phyloP scores from a whole-genome alignment of 2,113 vertebrate species.

The Otolemur garnettii region DNA sequence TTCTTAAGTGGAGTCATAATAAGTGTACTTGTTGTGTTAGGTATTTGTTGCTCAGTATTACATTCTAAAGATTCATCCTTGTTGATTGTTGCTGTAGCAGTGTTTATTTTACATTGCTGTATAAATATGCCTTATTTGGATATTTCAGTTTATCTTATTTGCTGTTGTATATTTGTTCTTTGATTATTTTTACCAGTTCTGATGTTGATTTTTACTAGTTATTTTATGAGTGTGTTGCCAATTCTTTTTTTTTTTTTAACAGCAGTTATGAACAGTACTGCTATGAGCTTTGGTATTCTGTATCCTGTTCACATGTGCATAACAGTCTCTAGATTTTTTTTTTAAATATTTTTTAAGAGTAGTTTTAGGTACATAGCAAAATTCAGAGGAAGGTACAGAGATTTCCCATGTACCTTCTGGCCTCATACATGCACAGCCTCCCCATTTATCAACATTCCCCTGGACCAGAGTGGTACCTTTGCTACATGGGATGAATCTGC shows the following conservation, averaged over 20 bases:
- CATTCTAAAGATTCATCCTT: not conserved
- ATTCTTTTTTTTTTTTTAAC: not conserved
- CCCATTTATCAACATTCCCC: not conserved
- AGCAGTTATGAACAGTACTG: not conserved
- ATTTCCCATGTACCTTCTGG: not conserved
- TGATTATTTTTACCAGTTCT: not conserved
- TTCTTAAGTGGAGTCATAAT: not conserved
- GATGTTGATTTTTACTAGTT: not conserved
- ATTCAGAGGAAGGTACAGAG: not conserved
- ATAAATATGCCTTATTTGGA: not conserved
- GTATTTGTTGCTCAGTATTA: not conserved
- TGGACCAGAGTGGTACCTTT: not conserved
- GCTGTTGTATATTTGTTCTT: slow-evolving; percentile 13
- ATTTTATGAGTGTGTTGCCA: not conserved
- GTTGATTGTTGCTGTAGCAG: not conserved
- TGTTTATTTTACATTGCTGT: not conserved
- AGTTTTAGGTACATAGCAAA: not conserved
- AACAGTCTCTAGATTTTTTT: not conserved
- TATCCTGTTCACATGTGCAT: not conserved
- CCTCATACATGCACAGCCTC: not conserved
- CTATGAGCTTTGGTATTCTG: not conserved
- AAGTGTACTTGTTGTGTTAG: not conserved
- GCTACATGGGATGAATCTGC: not conserved
- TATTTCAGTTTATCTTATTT: not conserved
- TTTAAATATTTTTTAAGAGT: not conserved